Conservation (phyloP, 2,888 invertebrate genomes). For the Cheiracanthium punctorium region DNA sequence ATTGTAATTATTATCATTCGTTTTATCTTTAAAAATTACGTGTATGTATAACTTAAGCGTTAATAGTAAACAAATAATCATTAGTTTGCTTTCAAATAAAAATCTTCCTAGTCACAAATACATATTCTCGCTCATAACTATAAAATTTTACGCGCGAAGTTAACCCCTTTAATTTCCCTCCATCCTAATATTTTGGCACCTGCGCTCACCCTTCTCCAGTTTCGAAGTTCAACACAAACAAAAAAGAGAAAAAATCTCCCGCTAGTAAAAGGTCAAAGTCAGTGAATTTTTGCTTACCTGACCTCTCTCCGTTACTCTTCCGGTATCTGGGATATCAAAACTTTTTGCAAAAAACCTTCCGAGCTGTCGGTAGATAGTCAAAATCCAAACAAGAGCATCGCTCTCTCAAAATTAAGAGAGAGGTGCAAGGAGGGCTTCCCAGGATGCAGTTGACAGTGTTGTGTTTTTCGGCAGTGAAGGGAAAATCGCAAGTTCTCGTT, state of each 20-base stretch:
- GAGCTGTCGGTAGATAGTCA: not conserved
- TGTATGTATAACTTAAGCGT: too few species aligned
- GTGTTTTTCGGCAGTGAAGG: not conserved
- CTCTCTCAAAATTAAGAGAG: not conserved
- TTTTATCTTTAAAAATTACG: too few species aligned
- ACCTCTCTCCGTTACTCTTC: conserved; percentile 33
- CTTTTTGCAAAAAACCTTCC: not conserved
- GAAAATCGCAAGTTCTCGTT: not conserved
- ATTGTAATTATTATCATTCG: too few species aligned
- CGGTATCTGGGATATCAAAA: conserved; percentile 6
- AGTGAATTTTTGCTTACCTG: conserved; percentile 50
- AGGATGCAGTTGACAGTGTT: not conserved
- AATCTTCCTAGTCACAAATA: too few species aligned
- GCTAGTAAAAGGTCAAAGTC: conserved; percentile 42
- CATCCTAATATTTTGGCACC: not conserved
- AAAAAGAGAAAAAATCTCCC: conserved; percentile 23
- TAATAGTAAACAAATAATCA: too few species aligned
- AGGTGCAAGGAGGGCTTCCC: not conserved
- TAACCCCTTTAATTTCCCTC: too few species aligned
- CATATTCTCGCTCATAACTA: too few species aligned
- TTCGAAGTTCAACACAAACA: conserved; percentile 44
- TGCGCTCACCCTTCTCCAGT: not conserved
- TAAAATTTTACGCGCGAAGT: too few species aligned
- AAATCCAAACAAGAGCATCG: not conserved
- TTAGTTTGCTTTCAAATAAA: too few species aligned